Base-by-base conservation (phyloP, 2,888 invertebrate species). In the Andrena haemorrhoa region DNA sequence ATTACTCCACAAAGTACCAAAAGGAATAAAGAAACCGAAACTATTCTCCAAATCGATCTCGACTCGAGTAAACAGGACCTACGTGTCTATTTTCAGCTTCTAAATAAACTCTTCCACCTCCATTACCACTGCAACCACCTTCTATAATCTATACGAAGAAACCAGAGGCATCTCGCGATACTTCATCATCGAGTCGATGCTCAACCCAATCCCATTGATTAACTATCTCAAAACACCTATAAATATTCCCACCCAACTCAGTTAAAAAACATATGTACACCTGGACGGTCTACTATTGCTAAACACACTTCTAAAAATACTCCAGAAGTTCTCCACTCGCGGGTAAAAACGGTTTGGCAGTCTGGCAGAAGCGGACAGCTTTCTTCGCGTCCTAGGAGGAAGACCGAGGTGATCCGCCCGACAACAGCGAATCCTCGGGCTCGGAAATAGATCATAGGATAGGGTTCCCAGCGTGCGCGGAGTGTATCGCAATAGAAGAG, bases 371-470 rank as follows among this genome's bases (percentile, higher is more conserved):
- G 33, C 66, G 56, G 64, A 64, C 20, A 51, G 47, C 81, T 81
- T 82, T 86, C 76, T 75, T 53, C 29, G 64, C 75, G 75, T 31
- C 66, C 35, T 65, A 71, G 61, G 75, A 60, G 49, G 12, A 58
- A 20, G 33, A 71, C 64, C 53, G 58, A 63, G 33, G 60, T 78
- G 60, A 41, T 66, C 64, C 49, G 89, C 83, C 88, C 78, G 78
- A 88, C 89, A 82, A 88, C 88, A 89, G 88, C 89, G 80, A 82
- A 72, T 82, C 77, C 75, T 79, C 79, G 78, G 82, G 89, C 85
- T 82, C 88, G 78, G 85, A 88, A 88, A 88, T 88, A 88, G 88
- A 86, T 82, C 73, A 72, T 5, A 29, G 41, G 75, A 65, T 77
- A 80, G 79, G 66, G 77, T 71, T 78, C 73, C 68, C 74, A 68